These are phyloP conservation scores for Pipistrellus nathusii DNA, from an alignment of 2,797 vertebrate genomes.

Conservation along the genomic window DNA sequence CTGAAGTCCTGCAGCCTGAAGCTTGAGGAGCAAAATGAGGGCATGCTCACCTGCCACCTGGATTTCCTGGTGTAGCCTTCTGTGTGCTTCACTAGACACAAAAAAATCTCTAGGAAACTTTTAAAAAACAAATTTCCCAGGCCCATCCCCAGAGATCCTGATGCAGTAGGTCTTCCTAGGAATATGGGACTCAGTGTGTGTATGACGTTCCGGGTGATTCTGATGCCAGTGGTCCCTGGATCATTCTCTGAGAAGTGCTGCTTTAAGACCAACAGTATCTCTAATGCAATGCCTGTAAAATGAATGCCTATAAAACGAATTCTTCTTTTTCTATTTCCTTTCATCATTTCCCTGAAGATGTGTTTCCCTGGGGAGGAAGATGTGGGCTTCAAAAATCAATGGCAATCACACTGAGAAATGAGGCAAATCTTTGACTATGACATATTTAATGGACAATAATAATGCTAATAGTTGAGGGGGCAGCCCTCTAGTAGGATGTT, in stretches of 20 bases:
- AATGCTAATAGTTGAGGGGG: slow-evolving; percentile 70
- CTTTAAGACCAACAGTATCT: not conserved
- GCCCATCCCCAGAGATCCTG: not conserved
- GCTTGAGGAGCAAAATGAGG: not conserved
- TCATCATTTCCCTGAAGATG: slow-evolving; percentile 75
- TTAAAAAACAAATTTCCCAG: not conserved
- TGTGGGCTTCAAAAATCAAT: slow-evolving; percentile 81
- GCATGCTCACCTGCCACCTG: not conserved
- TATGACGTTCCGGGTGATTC: not conserved
- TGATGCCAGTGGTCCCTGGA: not conserved
- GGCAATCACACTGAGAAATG: slow-evolving; percentile 79
- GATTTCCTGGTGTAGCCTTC: not conserved
- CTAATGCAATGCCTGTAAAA: slow-evolving; percentile 47
- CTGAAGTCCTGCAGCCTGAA: not conserved
- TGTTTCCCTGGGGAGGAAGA: slow-evolving; percentile 79
- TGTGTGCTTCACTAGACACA: rapidly evolving
- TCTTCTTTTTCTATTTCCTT: slow-evolving; percentile 79
- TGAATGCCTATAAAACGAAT: slow-evolving; percentile 67
- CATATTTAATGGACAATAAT: slow-evolving; percentile 81
- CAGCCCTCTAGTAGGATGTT: not conserved
- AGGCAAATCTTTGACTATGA: slow-evolving; percentile 79
- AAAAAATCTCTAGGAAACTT: not conserved
- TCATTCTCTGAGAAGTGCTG: not conserved
- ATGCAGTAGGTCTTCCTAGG: not conserved
- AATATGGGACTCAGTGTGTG: not conserved